These are phyloP conservation scores for Lasioglossum figueresi DNA, from an alignment of 2,888 invertebrate genomes.

Conservation along the genomic window DNA sequence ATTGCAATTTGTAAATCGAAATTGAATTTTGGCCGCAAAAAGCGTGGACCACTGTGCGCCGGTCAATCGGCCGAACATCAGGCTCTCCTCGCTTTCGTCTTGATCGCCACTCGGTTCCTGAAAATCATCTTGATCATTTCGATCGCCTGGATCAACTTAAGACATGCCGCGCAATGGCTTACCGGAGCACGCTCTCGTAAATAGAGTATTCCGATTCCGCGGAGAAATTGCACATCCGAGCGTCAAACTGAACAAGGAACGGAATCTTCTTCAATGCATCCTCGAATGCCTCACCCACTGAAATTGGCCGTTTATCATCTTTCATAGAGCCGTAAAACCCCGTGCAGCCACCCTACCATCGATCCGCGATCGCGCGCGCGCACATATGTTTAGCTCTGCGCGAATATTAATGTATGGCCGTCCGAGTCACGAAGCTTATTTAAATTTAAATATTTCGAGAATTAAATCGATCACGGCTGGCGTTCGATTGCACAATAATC, in stretches of 20 bases:
- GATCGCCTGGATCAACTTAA: background rate
- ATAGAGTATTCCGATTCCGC: conserved; percentile 76
- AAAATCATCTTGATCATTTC: background rate
- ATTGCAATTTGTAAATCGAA: no score
- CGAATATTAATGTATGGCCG: background rate
- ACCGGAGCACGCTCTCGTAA: conserved; percentile 73
- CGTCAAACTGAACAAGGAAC: conserved; percentile 71
- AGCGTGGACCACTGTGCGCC: no score
- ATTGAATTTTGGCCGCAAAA: no score
- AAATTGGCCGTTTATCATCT: conserved; percentile 48
- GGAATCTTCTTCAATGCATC: conserved; percentile 66
- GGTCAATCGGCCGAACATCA: background rate
- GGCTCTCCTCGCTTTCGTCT: background rate
- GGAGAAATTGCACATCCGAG: conserved; percentile 79
- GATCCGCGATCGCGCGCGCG: background rate
- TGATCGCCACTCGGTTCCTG: conserved; percentile 29
- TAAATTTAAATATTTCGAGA: no score
- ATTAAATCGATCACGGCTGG: no score
- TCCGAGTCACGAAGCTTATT: background rate
- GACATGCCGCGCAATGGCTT: conserved; percentile 19
- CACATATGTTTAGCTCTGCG: no score
- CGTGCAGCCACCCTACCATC: background rate
- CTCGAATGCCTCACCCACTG: conserved; percentile 77
- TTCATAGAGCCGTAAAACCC: background rate
- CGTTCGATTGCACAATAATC: no score